Base-by-base conservation (phyloP, 2,888 invertebrate species). In the Tolmerus cingulatus region DNA sequence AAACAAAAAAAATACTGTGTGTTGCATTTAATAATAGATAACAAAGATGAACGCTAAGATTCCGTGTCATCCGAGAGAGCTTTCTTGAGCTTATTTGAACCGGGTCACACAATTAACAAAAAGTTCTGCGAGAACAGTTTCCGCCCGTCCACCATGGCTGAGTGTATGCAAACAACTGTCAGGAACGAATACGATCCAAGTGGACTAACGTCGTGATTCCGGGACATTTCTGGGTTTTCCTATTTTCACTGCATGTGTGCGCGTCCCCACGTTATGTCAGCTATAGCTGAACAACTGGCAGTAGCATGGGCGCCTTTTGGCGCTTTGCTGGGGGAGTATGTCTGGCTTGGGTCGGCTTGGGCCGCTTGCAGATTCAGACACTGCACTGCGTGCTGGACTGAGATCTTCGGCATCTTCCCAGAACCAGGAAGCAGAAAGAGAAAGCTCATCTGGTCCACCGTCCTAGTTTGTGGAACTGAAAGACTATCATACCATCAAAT, bases 101-200 rank as follows among this genome's bases (percentile, higher is more conserved):
- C 85, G 74, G 85, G 74, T 84, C 66, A 85, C 74, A 82, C 82
- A 82, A 51, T 57, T 82, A 82, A 82, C 57, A 57, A 55, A 82
- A 66, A 82, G 8, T 82, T 66, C 37, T 57, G 82, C 57, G 82
- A 57, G 82, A 23, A 57, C 57, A 34, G 66, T 57, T 78, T 86
- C 74, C 87, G 74, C 43, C 78, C 87, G 85, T 66, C 55, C 84
- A 85, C 77, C 77, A 84, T 66, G 84, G 84, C 46, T 85, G 57
- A 57, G 57, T 82, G 78, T 79, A 87, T 85, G 87, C 66, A 87
- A 78, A 84, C 87, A 85, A 87, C 87, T 87, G 85, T 84, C 82
- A 87, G 85, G 34, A 78, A 55, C 14, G 55, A 77, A 55, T 37
- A 34, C 51, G 77, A 86, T 78, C 37, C 37, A 57, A 34, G 23